Conservation (phyloP, 2,888 invertebrate species). For the Philereme transversata region DNA sequence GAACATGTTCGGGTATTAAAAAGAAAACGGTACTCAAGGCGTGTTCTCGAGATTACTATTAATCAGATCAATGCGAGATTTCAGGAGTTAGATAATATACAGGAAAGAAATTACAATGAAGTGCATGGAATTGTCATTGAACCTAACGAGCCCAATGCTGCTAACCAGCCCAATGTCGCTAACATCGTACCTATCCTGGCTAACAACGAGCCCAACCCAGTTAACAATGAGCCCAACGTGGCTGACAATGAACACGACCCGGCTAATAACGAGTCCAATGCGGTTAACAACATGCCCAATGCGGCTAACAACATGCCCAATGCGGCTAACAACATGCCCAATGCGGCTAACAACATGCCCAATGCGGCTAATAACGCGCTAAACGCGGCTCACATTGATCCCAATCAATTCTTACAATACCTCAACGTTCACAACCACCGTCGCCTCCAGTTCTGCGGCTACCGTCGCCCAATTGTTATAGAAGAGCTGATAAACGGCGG, state of each 20-base stretch:
- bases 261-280: neutral
- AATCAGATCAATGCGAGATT: neutral
- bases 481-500: constrained; percentile 7
- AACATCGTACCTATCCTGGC: neutral
- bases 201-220: neutral
- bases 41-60: too few relatives aligned
- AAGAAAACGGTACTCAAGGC: too few relatives aligned
- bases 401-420: neutral
- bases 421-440: neutral
- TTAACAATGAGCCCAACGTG: neutral
- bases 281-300: neutral
- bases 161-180: neutral
- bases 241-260: neutral
- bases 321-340: neutral
- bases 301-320: neutral
- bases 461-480: constrained; percentile 7
- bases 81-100: neutral
- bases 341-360: neutral
- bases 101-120: too few relatives aligned
- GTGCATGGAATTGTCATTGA: neutral
- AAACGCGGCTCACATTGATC: too few relatives aligned
- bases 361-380: neutral
- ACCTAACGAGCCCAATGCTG: neutral
- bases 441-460: neutral
- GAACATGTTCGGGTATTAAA: too few relatives aligned